These are phyloP conservation scores for Sphaeridia pumilis DNA, from an alignment of 2,888 invertebrate genomes.

Conservation along the genomic window DNA sequence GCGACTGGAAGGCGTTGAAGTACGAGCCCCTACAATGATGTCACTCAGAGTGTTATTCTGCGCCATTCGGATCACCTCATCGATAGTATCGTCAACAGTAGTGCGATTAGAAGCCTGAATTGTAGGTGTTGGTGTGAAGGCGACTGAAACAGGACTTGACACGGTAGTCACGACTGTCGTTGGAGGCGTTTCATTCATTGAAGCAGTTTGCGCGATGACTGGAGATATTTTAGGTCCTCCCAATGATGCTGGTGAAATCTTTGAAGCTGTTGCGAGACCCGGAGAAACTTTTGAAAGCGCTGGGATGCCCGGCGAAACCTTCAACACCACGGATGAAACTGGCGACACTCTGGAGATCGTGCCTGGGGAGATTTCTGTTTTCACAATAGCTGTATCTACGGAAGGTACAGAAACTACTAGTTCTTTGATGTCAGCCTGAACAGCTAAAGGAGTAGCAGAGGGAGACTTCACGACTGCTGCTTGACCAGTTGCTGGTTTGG, in stretches of 20 bases:
- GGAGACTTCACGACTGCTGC: slow-evolving; percentile 11
- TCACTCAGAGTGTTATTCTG: slow-evolving; percentile 5
- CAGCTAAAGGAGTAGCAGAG: neutral
- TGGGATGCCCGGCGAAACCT: neutral
- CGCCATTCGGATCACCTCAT: slow-evolving; percentile 61
- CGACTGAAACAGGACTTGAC: too few relatives aligned
- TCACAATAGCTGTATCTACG: neutral
- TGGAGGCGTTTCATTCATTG: slow-evolving; percentile 12
- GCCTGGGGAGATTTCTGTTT: neutral
- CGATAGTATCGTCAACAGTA: slow-evolving; percentile 76
- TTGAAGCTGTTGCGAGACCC: neutral
- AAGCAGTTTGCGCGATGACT: neutral
- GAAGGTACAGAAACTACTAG: too few relatives aligned
- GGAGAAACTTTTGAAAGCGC: neutral
- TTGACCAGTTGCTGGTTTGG: slow-evolving; percentile 1
- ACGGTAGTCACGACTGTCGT: slow-evolving; percentile 10
- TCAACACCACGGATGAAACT: neutral
- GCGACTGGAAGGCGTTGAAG: neutral
- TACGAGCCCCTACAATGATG: neutral
- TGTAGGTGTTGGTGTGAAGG: slow-evolving; percentile 13
- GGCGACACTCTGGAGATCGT: neutral
- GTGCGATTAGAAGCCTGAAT: slow-evolving; percentile 48
- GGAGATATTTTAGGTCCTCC: neutral
- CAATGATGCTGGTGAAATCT: neutral
- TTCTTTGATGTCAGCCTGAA: neutral